Conservation (phyloP, 1,140 invertebrate species). For the Ooceraea biroi region DNA sequence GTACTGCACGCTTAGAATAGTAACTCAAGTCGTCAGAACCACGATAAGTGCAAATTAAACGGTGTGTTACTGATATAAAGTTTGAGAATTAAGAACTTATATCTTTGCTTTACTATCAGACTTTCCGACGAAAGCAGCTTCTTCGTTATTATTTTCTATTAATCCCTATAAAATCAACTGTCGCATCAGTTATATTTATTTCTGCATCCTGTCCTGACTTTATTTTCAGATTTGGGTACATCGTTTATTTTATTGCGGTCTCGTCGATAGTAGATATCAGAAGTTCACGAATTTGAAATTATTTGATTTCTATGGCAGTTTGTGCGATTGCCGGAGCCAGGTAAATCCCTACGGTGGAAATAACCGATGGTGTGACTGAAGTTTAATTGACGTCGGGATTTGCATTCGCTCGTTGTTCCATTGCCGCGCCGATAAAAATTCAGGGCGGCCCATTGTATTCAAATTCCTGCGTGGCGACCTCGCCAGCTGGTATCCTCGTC, state of each 20-base stretch:
- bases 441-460: conserved; percentile 85
- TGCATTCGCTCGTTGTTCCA: conserved; percentile 72
- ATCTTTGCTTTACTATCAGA: not conserved
- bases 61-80: not conserved
- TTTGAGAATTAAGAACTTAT: not conserved
- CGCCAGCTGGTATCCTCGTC: conserved; percentile 46
- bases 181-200: not conserved
- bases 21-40: not conserved
- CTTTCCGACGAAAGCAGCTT: not conserved
- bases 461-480: conserved; percentile 76
- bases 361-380: conserved; percentile 72
- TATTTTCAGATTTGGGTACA: not conserved
- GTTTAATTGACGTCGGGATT: conserved; percentile 84
- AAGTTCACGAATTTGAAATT: conserved; percentile 40
- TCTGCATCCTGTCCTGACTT: not conserved
- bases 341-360: conserved; percentile 54
- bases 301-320: conserved; percentile 6
- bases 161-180: not conserved
- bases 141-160: not conserved
- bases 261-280: conserved; percentile 17
- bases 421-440: conserved; percentile 84
- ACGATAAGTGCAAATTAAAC: not conserved
- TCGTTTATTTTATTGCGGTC: not conserved
- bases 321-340: conserved; percentile 8
- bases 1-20: conserved; percentile 1